Conservation (phyloP, 1,140 invertebrate genomes). For the Zelostemma sp. region DNA sequence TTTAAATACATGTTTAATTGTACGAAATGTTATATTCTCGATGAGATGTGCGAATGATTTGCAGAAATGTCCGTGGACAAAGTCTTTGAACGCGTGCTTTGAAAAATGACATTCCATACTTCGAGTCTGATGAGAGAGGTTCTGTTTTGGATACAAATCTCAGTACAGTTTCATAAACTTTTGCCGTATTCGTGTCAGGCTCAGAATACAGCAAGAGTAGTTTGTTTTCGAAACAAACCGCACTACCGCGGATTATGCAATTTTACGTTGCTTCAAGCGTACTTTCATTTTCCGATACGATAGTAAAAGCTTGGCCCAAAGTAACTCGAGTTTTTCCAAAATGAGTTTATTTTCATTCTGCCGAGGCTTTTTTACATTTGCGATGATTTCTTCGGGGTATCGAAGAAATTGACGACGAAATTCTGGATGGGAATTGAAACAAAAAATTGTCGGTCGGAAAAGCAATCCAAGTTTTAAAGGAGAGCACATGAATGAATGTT, state of each 20-base stretch:
- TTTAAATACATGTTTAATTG: no score
- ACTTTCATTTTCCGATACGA: slow-evolving; percentile 19
- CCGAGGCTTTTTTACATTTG: neutral
- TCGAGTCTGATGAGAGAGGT: no score
- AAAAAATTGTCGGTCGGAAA: slow-evolving; percentile 45
- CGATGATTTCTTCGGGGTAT: neutral
- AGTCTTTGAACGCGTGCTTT: no score
- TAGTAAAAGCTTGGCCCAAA: slow-evolving; percentile 1
- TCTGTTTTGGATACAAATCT: slow-evolving; percentile 39
- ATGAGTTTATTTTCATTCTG: neutral
- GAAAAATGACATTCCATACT: no score
- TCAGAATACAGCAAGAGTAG: slow-evolving; percentile 17
- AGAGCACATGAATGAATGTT: slow-evolving; percentile 48
- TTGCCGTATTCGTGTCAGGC: slow-evolving; percentile 43
- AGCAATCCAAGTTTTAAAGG: slow-evolving; percentile 49
- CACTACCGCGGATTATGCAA: neutral
- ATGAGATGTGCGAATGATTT: no score
- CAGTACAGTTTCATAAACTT: slow-evolving; percentile 36
- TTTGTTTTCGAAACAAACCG: neutral
- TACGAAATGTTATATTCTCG: no score
- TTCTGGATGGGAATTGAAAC: slow-evolving; percentile 31
- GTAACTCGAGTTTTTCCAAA: neutral
- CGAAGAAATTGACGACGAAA: slow-evolving; percentile 1
- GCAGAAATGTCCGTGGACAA: no score
- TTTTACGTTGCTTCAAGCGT: slow-evolving; percentile 18